A percentile compares a stretch with the other conserved stretches of the same genome.
phyloP scores from a whole-genome alignment of 92 coral and sea anemone species.

The Virgularia gustaviana region DNA sequence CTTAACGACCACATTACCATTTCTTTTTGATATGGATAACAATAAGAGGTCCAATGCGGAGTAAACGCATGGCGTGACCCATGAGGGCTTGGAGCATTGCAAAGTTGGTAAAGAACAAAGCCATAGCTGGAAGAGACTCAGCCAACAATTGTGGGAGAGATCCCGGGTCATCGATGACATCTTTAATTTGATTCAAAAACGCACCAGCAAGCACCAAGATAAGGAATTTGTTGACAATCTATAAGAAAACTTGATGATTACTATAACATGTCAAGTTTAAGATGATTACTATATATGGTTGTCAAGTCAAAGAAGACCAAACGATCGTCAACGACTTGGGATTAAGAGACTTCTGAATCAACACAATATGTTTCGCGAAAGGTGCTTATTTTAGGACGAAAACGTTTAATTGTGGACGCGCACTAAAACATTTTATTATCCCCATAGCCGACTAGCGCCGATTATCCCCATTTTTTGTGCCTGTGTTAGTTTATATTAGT shows the following conservation, averaged over 20 bases:
- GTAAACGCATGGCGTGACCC: constrained; percentile 67
- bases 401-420: no score
- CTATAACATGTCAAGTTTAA: no score
- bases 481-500: no score
- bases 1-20: constrained; percentile 35
- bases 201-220: constrained; percentile 69
- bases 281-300: no score
- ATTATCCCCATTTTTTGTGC: no score
- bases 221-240: constrained; percentile 88
- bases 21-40: constrained; percentile 65
- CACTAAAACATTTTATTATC: no score
- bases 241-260: no score
- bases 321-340: no score
- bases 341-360: background rate
- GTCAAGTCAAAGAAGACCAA: no score
- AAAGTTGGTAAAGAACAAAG: constrained; percentile 73
- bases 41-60: constrained; percentile 74
- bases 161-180: constrained; percentile 44
- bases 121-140: constrained; percentile 74
- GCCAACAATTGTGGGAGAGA: constrained; percentile 67
- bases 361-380: no score
- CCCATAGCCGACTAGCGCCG: no score
- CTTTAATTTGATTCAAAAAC: constrained; percentile 54
- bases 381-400: no score
- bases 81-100: constrained; percentile 65